These are phyloP conservation scores for Atherinomorus stipes DNA, from an alignment of 2,113 vertebrate genomes.

Conservation along the genomic window DNA sequence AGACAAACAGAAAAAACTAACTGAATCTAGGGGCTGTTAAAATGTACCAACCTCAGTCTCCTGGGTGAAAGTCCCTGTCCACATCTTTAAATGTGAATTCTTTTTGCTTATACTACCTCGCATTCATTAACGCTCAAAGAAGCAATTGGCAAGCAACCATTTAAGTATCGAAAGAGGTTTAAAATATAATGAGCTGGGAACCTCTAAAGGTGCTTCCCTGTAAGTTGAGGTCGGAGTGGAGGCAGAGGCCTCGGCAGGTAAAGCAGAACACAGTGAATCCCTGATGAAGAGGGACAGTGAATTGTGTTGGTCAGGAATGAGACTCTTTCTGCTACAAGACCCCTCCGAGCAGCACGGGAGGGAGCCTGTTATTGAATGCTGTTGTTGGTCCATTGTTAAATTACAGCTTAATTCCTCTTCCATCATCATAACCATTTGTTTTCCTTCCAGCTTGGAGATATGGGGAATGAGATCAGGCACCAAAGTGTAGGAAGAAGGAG, in stretches of 20 bases:
- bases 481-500: constrained; percentile 13
- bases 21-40: no score
- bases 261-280: constrained; percentile 65
- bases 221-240: constrained; percentile 14
- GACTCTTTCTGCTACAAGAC: constrained; percentile 55
- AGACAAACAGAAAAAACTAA: no score
- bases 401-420: constrained; percentile 79
- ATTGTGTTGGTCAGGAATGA: constrained; percentile 73
- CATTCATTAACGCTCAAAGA: background rate
- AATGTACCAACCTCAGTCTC: background rate
- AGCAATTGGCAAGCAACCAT: background rate
- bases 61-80: background rate
- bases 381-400: constrained; percentile 69
- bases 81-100: background rate
- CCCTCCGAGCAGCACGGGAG: constrained; percentile 23
- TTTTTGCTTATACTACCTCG: background rate
- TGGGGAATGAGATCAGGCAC: constrained; percentile 11
- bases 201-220: background rate
- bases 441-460: constrained; percentile 64
- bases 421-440: constrained; percentile 81
- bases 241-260: constrained; percentile 20
- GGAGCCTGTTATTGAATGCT: constrained; percentile 63
- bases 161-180: background rate
- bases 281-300: constrained; percentile 74
- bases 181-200: background rate